Evolutionary conservation across 2,888 invertebrate genomes (phyloP).

Genomic region (Parapristionchus giblindavisi): DNA sequence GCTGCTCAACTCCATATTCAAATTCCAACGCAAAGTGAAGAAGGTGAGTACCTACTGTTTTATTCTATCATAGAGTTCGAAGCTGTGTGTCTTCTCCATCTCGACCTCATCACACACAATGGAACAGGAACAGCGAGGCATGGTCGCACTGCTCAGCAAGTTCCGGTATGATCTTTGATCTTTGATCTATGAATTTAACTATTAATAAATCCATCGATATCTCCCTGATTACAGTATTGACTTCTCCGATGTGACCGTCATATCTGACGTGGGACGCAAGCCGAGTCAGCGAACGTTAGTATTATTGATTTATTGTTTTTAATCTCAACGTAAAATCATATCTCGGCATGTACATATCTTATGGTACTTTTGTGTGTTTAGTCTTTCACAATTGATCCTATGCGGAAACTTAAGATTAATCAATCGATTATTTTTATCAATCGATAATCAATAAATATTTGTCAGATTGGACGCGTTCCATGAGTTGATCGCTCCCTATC

Average conservation of each 20-base stretch:
- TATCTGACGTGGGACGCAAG: slow-evolving; percentile 88
- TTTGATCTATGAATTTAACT: neutral
- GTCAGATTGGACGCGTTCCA: slow-evolving; percentile 56
- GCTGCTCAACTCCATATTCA: slow-evolving; percentile 63
- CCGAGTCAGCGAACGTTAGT: slow-evolving; percentile 81
- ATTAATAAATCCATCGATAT: no score
- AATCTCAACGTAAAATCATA: no score
- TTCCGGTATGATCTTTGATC: slow-evolving; percentile 73
- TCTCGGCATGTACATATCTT: no score
- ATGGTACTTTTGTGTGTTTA: no score
- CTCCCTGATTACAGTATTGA: slow-evolving; percentile 88
- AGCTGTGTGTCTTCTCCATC: slow-evolving; percentile 68
- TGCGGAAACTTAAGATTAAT: no score
- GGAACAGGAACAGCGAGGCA: slow-evolving; percentile 72
- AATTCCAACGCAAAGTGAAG: slow-evolving; percentile 66
- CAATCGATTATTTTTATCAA: no score
- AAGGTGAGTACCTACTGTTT: slow-evolving; percentile 42
- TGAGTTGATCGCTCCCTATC: slow-evolving; percentile 58
- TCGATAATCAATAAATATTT: neutral
- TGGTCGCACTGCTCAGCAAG: slow-evolving; percentile 93
- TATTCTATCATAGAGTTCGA: slow-evolving; percentile 55
- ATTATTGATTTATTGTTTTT: no score
- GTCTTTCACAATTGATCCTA: no score
- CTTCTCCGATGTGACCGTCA: slow-evolving; percentile 89
- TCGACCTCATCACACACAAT: slow-evolving; percentile 62